Conservation (phyloP, 2,797 vertebrate genomes). For the Chelmon rostratus region DNA sequence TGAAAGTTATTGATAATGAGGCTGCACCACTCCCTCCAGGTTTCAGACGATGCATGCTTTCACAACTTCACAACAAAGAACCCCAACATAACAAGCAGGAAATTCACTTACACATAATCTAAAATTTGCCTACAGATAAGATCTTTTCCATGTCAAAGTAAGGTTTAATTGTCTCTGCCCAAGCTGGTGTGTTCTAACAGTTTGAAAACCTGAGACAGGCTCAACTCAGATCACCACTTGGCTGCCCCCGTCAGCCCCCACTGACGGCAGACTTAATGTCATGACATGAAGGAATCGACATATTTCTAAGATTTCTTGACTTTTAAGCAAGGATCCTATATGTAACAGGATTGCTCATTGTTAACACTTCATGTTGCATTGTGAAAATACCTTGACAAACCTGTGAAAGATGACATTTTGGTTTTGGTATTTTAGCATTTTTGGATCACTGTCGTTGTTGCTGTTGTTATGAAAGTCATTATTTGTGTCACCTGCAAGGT, state of each 20-base stretch:
- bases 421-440: neutral
- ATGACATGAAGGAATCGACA: neutral
- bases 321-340: neutral
- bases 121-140: constrained; percentile 51
- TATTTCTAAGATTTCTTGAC: neutral
- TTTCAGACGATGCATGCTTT: constrained; percentile 4
- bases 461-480: neutral
- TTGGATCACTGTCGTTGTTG: neutral
- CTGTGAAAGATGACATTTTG: neutral
- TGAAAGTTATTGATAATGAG: neutral
- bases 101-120: constrained; percentile 27
- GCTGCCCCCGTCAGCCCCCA: neutral
- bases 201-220: constrained; percentile 16
- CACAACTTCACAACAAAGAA: constrained; percentile 2
- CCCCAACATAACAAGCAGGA: constrained; percentile 35
- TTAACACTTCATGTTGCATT: neutral
- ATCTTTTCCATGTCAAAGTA: constrained; percentile 42
- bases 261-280: neutral
- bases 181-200: constrained; percentile 20
- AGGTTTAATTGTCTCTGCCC: constrained; percentile 23
- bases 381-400: neutral
- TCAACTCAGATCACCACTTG: neutral
- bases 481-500: neutral
- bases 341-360: neutral
- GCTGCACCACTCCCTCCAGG: neutral